Evolutionary conservation across 2,888 invertebrate genomes (phyloP).

Genomic region (Erpobdella octoculata): DNA sequence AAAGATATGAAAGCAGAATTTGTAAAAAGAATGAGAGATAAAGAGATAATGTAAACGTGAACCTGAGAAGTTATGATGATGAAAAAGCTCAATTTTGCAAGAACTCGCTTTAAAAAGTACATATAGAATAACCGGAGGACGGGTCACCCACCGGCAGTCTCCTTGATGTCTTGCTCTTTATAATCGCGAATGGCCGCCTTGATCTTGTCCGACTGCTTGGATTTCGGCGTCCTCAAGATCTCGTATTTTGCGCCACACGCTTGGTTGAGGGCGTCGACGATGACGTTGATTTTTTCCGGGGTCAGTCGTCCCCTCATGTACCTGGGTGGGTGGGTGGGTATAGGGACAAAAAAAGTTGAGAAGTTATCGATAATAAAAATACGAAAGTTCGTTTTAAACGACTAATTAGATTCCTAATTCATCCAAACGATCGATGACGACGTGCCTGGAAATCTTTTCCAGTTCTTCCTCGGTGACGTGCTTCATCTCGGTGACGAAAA

Average conservation of each 20-base stretch:
- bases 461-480: neutral
- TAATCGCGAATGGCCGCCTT: conserved; percentile 42
- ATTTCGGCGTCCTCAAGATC: conserved; percentile 42
- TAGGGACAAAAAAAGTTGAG: neutral
- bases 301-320: conserved; percentile 50
- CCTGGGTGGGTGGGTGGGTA: conserved; percentile 38
- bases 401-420: neutral
- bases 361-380: neutral
- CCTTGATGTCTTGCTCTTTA: conserved; percentile 47
- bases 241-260: conserved; percentile 47
- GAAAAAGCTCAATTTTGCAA: too few species aligned
- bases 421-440: neutral
- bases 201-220: conserved; percentile 42
- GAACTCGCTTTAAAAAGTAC: too few species aligned
- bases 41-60: neutral
- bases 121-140: too few species aligned
- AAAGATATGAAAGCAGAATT: neutral
- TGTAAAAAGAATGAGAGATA: neutral
- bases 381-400: neutral
- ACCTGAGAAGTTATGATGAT: too few species aligned
- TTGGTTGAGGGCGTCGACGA: conserved; percentile 47
- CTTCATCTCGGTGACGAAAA: neutral
- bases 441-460: neutral
- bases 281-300: conserved; percentile 46
- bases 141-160: conserved; percentile 45